These are phyloP conservation scores for Globodera rostochiensis DNA, from an alignment of 1,140 invertebrate genomes.

Conservation along the genomic window DNA sequence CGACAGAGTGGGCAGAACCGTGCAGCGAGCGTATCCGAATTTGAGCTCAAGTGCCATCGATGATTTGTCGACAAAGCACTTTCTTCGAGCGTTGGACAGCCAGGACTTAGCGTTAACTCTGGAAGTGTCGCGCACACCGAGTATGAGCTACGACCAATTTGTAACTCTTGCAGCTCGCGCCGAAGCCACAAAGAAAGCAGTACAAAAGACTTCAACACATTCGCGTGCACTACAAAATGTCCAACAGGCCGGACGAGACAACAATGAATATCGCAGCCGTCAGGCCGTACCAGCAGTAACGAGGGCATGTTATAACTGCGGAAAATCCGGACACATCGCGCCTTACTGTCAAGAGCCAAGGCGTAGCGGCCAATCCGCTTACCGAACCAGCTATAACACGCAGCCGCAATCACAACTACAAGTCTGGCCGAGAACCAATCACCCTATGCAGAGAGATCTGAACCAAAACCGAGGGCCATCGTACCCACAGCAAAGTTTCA, in stretches of 20 bases:
- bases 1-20: neutral
- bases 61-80: slow-evolving; percentile 5
- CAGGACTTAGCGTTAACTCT: neutral
- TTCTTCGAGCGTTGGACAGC: slow-evolving; percentile 6
- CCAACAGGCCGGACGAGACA: too few species aligned
- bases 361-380: neutral
- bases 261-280: neutral
- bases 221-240: too few species aligned
- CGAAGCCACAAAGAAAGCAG: neutral
- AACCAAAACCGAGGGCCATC: neutral
- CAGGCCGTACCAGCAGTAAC: neutral
- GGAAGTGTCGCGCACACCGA: neutral
- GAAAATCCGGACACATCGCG: neutral
- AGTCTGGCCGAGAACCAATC: too few species aligned
- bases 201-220: neutral
- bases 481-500: neutral
- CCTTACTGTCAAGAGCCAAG: neutral
- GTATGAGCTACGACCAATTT: slow-evolving; percentile 4
- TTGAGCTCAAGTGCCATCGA: slow-evolving; percentile 1
- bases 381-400: too few species aligned
- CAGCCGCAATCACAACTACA: too few species aligned
- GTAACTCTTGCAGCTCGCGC: slow-evolving; percentile 7
- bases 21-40: neutral
- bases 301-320: neutral
- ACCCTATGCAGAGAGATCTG: too few species aligned